Percentiles rank a stretch among this genome's conserved stretches.
Conservation (phyloP, 1,140 invertebrate genomes). For the Drosophila ironensis region DNA sequence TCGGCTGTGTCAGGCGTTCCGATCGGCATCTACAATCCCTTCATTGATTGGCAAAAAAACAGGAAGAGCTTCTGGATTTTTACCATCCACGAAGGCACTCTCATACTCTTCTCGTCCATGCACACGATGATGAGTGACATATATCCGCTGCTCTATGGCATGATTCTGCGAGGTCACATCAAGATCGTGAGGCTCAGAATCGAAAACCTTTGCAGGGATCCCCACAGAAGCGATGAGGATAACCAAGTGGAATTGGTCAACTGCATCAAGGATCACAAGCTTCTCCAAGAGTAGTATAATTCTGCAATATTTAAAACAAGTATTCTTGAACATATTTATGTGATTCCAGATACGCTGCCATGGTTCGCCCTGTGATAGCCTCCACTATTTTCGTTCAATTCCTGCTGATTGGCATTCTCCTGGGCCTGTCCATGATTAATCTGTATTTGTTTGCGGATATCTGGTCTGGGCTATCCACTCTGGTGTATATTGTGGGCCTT, state of each 20-base stretch:
- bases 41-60: background rate
- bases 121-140: conserved; percentile 5
- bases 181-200: conserved; percentile 23
- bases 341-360: conserved; percentile 12
- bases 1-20: background rate
- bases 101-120: background rate
- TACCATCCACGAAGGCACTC: background rate
- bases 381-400: conserved; percentile 39
- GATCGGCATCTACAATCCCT: background rate
- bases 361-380: conserved; percentile 23
- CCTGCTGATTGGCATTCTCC: conserved; percentile 27
- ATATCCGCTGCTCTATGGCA: conserved; percentile 20
- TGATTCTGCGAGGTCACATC: conserved; percentile 24
- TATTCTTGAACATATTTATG: background rate
- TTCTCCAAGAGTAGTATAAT: conserved; percentile 29
- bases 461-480: conserved; percentile 11
- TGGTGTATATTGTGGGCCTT: conserved; percentile 12
- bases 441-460: conserved; percentile 36
- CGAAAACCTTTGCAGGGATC: conserved; percentile 21
- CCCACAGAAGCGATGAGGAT: conserved; percentile 10
- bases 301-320: background rate
- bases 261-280: conserved; percentile 47
- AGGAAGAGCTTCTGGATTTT: background rate
- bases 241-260: conserved; percentile 19
- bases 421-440: conserved; percentile 44